These are phyloP conservation scores for Hypsibius dujardini DNA, from an alignment of 1,140 invertebrate genomes.

Conservation along the genomic window DNA sequence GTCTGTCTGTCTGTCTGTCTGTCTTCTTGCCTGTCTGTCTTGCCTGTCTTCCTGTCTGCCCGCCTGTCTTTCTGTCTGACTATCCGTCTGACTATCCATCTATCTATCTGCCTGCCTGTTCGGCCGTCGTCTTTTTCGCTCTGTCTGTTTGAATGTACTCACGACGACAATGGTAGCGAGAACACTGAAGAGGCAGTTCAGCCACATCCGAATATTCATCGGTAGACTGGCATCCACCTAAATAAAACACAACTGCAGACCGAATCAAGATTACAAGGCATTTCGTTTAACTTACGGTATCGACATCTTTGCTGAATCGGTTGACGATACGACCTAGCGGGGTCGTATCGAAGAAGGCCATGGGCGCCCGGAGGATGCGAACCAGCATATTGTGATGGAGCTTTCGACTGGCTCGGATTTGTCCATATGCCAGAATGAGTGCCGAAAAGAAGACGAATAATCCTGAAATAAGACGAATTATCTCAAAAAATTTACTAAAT, in stretches of 20 bases:
- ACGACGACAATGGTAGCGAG: constrained; percentile 22
- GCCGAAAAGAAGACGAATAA: constrained; percentile 7
- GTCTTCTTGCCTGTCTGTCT: too few relatives aligned
- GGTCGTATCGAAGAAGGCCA: constrained; percentile 55
- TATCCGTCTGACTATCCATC: too few relatives aligned
- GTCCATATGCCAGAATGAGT: constrained; percentile 6
- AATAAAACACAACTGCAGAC: background rate
- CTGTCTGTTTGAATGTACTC: too few relatives aligned
- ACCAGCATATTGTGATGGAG: constrained; percentile 46
- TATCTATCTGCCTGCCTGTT: too few relatives aligned
- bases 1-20: too few relatives aligned
- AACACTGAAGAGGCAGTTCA: constrained; percentile 29
- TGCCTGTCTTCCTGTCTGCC: too few relatives aligned
- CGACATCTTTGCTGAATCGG: constrained; percentile 38
- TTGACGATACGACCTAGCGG: constrained; percentile 45
- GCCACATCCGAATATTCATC: constrained; percentile 29
- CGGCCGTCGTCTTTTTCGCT: too few relatives aligned
- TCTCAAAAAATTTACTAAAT: background rate
- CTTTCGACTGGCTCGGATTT: constrained; percentile 36
- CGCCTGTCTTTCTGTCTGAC: too few relatives aligned
- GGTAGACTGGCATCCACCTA: constrained; percentile 30
- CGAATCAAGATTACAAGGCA: background rate
- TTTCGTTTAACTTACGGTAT: constrained; percentile 22
- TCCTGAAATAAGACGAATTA: too few relatives aligned
- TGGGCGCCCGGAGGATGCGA: constrained; percentile 42